Base-by-base conservation (phyloP, 2,888 invertebrate species). In the Drepana falcataria region DNA sequence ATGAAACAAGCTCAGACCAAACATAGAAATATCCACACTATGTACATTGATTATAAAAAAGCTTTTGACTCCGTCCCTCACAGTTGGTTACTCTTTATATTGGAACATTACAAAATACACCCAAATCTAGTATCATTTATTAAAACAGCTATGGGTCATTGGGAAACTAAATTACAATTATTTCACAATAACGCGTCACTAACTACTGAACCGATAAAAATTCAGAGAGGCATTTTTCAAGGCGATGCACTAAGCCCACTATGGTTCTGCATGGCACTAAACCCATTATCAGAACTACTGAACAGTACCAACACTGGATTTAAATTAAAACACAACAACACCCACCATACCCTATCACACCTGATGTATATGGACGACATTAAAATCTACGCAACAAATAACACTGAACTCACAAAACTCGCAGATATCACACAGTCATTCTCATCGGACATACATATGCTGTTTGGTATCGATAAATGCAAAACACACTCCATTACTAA, bases 31-130 rank as follows among this genome's bases (percentile, higher is more conserved):
- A 48, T 66, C 35, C 40, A 54, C 33, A 49, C 55, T 4, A 63
- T 59, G 57, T 69, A 57, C 48, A 63, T 64, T 0, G 66, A 68
- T 40, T 70, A 66, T 35, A 48, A 57, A 54, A 68, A 68, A 48
- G 68, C 68, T 2, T 70, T 55, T 52, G 66, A 68, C 48, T 56
- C 58, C 0, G 62, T 64, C 2, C 67, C 66, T 1, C 69, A 69
- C 7, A 41, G 41, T 7, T 41, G 41, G 41, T 7, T 66, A 2
- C 3, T 66, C 6, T 35, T 62, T n/a, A 49, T 60, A 9, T 49
- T 69, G 33, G 1, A 61, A 49, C 48, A 53, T 1, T 64, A 64
- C 37, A 65, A 62, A 59, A 63, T 65, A 37, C 53, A 64, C n/a
- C 61, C 61, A 2, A 44, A 33, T n/a, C 47, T 66, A 2, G 55